These are phyloP conservation scores for Aepyceros melampus DNA, from an alignment of 2,113 vertebrate species.

Conservation along the genomic window DNA sequence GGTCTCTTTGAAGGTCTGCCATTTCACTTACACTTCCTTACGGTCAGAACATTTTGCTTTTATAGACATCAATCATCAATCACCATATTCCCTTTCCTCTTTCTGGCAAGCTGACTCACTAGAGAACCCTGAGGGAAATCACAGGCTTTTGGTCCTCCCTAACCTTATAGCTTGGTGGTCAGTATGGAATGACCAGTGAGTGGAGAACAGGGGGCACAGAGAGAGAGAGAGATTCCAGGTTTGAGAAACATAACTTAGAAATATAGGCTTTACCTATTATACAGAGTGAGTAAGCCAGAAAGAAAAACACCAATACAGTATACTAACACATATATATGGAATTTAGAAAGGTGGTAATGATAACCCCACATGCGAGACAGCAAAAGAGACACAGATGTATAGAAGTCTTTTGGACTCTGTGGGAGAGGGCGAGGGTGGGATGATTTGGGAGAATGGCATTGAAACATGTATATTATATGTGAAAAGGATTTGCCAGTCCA, in stretches of 20 bases:
- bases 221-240: not conserved
- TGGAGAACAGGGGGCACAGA: not conserved
- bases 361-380: not conserved
- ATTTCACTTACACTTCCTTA: not conserved
- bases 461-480: not conserved
- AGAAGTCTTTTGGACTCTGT: not conserved
- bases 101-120: not conserved
- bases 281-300: not conserved
- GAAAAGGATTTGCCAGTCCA: not conserved
- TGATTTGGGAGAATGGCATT: not conserved
- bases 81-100: not conserved
- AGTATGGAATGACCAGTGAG: not conserved
- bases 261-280: not conserved
- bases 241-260: not conserved
- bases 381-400: not conserved
- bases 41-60: not conserved
- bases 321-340: not conserved
- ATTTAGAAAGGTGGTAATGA: not conserved
- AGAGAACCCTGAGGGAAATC: not conserved
- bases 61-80: not conserved
- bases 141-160: not conserved
- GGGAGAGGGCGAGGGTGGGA: not conserved
- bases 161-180: not conserved
- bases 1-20: not conserved
- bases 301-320: not conserved